Evolutionary conservation across 2,797 vertebrate genomes (phyloP), one percentile per base, ranked within the genome.

Genomic region (Labeo calbasu): DNA sequence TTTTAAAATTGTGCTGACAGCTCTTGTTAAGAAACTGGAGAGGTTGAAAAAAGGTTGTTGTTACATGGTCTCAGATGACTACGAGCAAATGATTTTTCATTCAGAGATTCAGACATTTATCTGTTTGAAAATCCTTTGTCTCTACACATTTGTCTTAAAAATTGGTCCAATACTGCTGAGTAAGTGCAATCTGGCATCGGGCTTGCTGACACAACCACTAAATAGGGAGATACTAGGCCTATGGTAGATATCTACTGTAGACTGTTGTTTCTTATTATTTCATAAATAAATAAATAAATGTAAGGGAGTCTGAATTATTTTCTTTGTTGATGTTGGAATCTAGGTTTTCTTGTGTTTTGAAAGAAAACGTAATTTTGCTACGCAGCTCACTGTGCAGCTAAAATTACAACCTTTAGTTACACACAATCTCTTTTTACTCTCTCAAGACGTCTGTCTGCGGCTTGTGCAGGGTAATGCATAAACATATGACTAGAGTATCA

Each of bases 11-110:
- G 28, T 65, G 59, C 61, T 80, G 57, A 28, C 46, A 51, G 48
- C 48, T 46, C 70, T 66, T 80, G 28, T 65, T 51, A 72, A 15
- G 32, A 57, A 65, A 53, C 76, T 61, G 19, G 43, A 66, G 15
- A 59, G 21, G 40, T 21, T 63, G 9, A 8, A 53, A 65, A 61
- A 40, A 43, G 15, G 50, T 53, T 50, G n/a, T 57, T 71, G 28
- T 71, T 32, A 23, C 66, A 48, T 71, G 17, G 66, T 71, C 50
- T 59, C 51, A 46, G 36, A 77, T 23, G 55, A 23, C 53, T 12
- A 23, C 15, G 25, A 63, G 61, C 61, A 63, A 63, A 65, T 19
- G 15, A 19, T 78, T 23, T 50, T 25, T 65, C 23, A 19, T 28
- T 78, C 5, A 69, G 19, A 43, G 61, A 25, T 77, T 23, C 43